Base-by-base conservation (phyloP, 2,888 invertebrate species). In the Syritta pipiens region DNA sequence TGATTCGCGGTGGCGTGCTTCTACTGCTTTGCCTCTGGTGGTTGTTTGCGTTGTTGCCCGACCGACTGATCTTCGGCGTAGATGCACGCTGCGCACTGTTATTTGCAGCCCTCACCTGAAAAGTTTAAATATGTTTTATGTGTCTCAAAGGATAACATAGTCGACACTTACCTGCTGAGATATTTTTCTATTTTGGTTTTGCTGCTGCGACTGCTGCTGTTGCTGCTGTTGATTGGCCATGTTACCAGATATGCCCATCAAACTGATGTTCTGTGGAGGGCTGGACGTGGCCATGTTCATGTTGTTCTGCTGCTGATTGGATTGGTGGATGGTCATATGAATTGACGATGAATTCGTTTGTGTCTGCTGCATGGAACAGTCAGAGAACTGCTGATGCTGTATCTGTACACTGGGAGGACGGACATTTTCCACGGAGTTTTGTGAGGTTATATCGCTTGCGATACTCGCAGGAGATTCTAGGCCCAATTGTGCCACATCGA, bases 391-490 rank as follows among this genome's bases (percentile, higher is more conserved):
- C 88, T 90, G 90, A 85, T 83, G 88, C 32, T 89, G 89, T 0
- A 91, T 90, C 12, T 91, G 86, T 0, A 91, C 91, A 48, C 92
- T 92, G 0, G 91, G 91, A 3, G 92, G 91, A n/a, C 91, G 89
- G 3, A 89, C 89, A 28, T 90, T 89, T 82, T 93, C 93, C 0
- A 92, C 92, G 0, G 93, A 91, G 85, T 92, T 93, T 83, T 95
- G 95, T 0, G 93, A 93, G 5, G 94, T 93, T 89, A 96, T 91
- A 86, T 97, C 96, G 46, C 94, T 95, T 0, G 95, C 94, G 82
- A 97, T 96, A 35, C 96, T 95, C 0, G 95, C 94, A 0, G 97
- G 96, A 0, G 97, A 96, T 86, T 97, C 97, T 81, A 97, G 89
- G 0, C 95, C 96, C 68, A 96, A 88, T 85, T 95, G 95, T 67